Conservation (phyloP, 2,797 vertebrate species). For the Chiloscyllium punctatum region DNA sequence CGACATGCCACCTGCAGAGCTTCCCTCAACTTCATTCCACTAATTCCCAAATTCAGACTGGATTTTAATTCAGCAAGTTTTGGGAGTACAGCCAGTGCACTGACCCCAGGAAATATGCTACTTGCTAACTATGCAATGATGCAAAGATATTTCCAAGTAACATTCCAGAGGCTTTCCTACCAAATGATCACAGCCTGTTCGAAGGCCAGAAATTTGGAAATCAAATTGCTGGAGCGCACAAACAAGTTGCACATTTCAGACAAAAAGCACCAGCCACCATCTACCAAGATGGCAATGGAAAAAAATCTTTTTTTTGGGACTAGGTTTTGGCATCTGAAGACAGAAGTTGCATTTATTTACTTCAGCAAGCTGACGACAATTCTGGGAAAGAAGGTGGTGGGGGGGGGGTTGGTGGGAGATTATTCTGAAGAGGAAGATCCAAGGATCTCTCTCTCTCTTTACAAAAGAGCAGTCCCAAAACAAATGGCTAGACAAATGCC, state of each 20-base stretch:
- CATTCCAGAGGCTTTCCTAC: background rate
- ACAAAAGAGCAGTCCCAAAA: too few relatives aligned
- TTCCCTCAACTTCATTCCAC: background rate
- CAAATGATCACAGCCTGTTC: background rate
- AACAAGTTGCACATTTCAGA: background rate
- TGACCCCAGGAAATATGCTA: background rate
- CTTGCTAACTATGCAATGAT: background rate
- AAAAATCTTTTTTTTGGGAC: background rate
- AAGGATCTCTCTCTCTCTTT: background rate
- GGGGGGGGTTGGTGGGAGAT: background rate
- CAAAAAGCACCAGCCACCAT: background rate
- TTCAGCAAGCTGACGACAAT: background rate
- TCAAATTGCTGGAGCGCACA: background rate
- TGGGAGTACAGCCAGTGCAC: background rate
- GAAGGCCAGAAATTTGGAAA: background rate
- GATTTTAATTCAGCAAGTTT: background rate
- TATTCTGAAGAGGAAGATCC: background rate
- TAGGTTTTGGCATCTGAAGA: background rate
- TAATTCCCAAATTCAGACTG: background rate
- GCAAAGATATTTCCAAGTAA: background rate
- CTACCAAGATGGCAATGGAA: background rate
- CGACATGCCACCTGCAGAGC: background rate
- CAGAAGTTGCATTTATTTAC: background rate
- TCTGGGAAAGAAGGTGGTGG: background rate
- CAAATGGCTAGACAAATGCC: background rate